Evolutionary conservation across 92 coral and sea anemone species (phyloP).

Genomic region (Zoanthus gigantus): DNA sequence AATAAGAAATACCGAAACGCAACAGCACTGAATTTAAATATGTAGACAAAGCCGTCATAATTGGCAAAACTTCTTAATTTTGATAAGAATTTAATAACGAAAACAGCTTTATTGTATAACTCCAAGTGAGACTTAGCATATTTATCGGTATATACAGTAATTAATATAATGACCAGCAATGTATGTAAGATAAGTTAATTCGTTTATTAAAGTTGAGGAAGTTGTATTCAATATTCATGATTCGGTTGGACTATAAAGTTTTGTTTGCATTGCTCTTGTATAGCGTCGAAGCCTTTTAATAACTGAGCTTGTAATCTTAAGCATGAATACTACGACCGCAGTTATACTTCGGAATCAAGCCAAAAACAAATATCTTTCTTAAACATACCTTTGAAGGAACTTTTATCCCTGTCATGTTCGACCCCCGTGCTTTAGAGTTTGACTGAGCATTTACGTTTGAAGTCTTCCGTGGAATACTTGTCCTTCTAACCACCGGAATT

Average conservation of each 20-base stretch:
- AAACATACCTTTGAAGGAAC: slow-evolving; percentile 14
- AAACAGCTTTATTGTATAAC: not conserved
- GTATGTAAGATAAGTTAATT: not conserved
- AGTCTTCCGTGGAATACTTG: slow-evolving; percentile 69
- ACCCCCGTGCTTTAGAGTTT: slow-evolving; percentile 12
- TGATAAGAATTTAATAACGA: not conserved
- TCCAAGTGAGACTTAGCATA: not conserved
- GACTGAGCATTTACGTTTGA: slow-evolving; percentile 2
- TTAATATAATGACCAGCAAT: not conserved
- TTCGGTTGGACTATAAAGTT: not conserved
- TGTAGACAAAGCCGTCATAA: not conserved
- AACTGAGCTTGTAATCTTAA: not conserved
- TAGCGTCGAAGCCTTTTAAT: not conserved
- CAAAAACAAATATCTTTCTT: not conserved
- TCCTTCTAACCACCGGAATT: slow-evolving; percentile 71
- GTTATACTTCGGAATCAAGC: not conserved
- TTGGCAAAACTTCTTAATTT: not conserved
- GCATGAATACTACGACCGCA: not conserved
- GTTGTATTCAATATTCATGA: not conserved
- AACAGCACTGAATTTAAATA: not conserved
- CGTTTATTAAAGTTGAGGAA: too few relatives aligned
- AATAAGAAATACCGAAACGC: not conserved
- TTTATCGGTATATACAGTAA: not conserved
- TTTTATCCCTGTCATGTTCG: slow-evolving; percentile 26
- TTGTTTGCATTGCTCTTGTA: not conserved